phyloP scores from a whole-genome alignment of 2,797 vertebrate genomes.

The Macroramphosus scolopax region DNA sequence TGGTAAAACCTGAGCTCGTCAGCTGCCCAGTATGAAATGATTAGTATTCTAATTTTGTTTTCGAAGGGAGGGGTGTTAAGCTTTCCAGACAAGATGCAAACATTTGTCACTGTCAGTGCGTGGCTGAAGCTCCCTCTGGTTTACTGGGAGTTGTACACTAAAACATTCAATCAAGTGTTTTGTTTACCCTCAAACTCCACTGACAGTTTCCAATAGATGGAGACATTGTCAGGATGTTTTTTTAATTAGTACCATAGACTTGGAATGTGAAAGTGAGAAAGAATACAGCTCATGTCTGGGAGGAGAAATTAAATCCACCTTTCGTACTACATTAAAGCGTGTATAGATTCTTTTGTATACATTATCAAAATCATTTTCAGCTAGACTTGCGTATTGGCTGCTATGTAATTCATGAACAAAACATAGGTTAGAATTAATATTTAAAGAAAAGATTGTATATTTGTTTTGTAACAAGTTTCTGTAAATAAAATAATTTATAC shows the following conservation, averaged over 20 bases:
- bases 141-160: slow-evolving; percentile 53
- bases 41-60: slow-evolving; percentile 35
- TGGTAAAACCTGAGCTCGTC: slow-evolving; percentile 63
- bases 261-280: slow-evolving; percentile 91
- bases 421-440: slow-evolving; percentile 99
- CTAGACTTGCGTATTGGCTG: slow-evolving; percentile 98
- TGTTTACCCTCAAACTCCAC: slow-evolving; percentile 70
- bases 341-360: slow-evolving; percentile 93
- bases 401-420: slow-evolving; percentile 99
- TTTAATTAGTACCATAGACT: slow-evolving; percentile 85
- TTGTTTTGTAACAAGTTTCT: slow-evolving; percentile 99
- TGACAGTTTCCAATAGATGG: slow-evolving; percentile 63
- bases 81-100: slow-evolving; percentile 55
- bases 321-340: slow-evolving; percentile 92
- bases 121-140: slow-evolving; percentile 48
- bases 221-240: slow-evolving; percentile 52
- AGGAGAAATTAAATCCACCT: slow-evolving; percentile 83
- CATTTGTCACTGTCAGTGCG: slow-evolving; percentile 37
- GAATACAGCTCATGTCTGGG: slow-evolving; percentile 82
- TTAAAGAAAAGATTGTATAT: slow-evolving; percentile 99
- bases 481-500: slow-evolving; percentile 99
- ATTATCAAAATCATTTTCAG: slow-evolving; percentile 96
- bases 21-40: slow-evolving; percentile 61
- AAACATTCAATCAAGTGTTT: slow-evolving; percentile 65
- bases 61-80: slow-evolving; percentile 7